Evolutionary conservation across 92 coral and sea anemone genomes (phyloP).

Genomic region (Plumapathes pennacea): DNA sequence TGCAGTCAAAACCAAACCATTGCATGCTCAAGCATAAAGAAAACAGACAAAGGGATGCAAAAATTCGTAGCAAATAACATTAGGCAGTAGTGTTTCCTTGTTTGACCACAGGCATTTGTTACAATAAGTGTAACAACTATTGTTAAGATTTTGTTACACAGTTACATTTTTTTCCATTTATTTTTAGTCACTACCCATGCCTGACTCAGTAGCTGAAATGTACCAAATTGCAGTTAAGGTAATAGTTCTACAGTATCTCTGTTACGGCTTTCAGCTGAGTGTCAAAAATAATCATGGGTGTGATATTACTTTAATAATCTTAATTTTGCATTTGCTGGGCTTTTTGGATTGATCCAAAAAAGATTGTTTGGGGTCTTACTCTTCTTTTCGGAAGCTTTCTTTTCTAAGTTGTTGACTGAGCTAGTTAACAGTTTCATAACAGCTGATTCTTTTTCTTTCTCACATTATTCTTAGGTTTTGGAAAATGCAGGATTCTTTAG

Average conservation of each 20-base stretch:
- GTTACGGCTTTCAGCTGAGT: no score
- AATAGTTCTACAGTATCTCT: no score
- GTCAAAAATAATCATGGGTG: no score
- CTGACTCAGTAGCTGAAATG: constrained; percentile 57
- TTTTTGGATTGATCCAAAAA: background rate
- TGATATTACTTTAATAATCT: no score
- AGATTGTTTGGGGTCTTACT: no score
- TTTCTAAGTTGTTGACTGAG: background rate
- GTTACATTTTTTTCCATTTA: background rate
- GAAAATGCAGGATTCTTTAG: constrained; percentile 49
- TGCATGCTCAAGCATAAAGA: no score
- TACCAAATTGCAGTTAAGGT: constrained; percentile 61
- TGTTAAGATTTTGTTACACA: background rate
- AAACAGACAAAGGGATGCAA: no score
- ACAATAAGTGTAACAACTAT: background rate
- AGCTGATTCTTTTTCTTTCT: background rate
- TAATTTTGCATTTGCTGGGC: background rate
- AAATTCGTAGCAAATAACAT: no score
- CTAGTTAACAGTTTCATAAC: background rate
- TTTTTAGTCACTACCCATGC: constrained; percentile 36
- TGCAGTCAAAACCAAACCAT: no score
- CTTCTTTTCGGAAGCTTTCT: no score
- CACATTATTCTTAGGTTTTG: constrained; percentile 29
- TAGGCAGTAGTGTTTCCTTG: no score
- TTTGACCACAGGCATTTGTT: no score